These are phyloP conservation scores for Rhadinocentrus ornatus DNA, from an alignment of 2,797 vertebrate genomes.

Conservation along the genomic window DNA sequence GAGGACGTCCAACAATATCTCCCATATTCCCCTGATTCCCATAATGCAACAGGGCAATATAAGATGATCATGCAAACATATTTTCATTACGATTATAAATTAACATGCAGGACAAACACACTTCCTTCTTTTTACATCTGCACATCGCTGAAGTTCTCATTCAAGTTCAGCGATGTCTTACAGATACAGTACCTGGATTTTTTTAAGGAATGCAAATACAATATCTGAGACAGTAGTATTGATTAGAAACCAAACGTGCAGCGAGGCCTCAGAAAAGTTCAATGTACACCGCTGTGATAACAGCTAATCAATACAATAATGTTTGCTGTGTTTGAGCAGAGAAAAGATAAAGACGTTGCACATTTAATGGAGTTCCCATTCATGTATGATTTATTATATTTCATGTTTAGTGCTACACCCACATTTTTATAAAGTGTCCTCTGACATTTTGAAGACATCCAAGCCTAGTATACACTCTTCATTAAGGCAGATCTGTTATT, in stretches of 20 bases:
- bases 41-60: no score
- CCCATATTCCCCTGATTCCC: no score
- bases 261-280: constrained; percentile 20
- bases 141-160: not conserved
- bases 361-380: constrained; percentile 10
- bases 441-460: not conserved
- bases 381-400: not conserved
- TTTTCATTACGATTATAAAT: constrained; percentile 4
- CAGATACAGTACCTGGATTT: not conserved
- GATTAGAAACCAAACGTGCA: constrained; percentile 38
- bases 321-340: constrained; percentile 36
- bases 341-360: constrained; percentile 25
- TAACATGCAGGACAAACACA: not conserved
- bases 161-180: not conserved
- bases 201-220: constrained; percentile 5
- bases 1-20: no score
- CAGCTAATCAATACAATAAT: constrained; percentile 48
- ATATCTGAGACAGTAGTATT: constrained; percentile 6
- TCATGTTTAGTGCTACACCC: not conserved
- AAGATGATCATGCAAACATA: no score
- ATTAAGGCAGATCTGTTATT: not conserved
- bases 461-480: not conserved
- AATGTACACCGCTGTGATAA: constrained; percentile 50
- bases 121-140: not conserved
- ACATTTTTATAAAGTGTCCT: not conserved